Conservation (phyloP, 1,140 invertebrate species). For the Chionoecetes opilio region DNA sequence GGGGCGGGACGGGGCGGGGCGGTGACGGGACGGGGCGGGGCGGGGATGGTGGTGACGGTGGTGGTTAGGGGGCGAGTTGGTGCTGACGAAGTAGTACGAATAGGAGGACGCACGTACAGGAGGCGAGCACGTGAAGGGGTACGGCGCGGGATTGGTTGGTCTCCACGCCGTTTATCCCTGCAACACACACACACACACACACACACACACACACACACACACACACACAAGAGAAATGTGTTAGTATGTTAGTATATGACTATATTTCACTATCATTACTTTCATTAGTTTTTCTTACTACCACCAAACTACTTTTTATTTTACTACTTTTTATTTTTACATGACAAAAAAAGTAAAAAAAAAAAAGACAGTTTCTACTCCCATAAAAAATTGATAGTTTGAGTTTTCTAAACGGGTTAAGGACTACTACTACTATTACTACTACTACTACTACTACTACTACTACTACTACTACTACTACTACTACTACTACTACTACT, state of each 20-base stretch:
- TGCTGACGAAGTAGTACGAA: background rate
- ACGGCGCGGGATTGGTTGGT: background rate
- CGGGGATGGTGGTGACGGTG: slow-evolving; percentile 31
- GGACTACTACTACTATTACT: too few relatives aligned
- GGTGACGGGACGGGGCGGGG: background rate
- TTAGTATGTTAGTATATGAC: background rate
- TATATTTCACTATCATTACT: too few relatives aligned
- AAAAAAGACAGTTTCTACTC: too few relatives aligned
- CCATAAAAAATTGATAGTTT: too few relatives aligned
- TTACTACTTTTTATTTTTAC: too few relatives aligned
- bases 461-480: too few relatives aligned
- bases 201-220: background rate
- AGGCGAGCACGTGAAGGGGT: background rate
- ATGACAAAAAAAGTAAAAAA: too few relatives aligned
- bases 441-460: too few relatives aligned
- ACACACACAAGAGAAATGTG: background rate
- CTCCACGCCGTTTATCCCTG: background rate
- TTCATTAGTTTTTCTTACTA: too few relatives aligned
- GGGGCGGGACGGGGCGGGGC: background rate
- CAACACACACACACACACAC: background rate
- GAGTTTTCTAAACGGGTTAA: too few relatives aligned
- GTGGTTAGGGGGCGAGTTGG: background rate
- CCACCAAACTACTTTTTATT: too few relatives aligned
- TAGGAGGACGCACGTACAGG: background rate
- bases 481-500: too few relatives aligned